Conservation (phyloP, 2,113 vertebrate genomes). For the Seriola rivoliana region DNA sequence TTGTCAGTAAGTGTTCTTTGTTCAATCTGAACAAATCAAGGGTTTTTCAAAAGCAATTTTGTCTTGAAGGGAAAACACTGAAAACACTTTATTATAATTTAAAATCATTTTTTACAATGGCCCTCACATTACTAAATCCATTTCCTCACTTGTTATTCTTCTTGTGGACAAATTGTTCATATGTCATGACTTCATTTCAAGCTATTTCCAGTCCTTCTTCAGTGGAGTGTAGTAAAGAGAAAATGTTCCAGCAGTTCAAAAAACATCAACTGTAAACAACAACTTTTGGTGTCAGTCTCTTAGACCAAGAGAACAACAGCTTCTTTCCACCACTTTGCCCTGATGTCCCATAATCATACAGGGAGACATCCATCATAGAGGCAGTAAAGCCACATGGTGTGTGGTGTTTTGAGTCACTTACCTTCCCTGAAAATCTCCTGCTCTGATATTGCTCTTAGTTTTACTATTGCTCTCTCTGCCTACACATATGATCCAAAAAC, state of each 20-base stretch:
- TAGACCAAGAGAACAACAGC: slow-evolving; percentile 7
- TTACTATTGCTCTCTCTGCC: slow-evolving; percentile 32
- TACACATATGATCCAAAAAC: slow-evolving; percentile 34
- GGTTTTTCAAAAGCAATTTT: neutral
- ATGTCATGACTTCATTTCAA: slow-evolving; percentile 7
- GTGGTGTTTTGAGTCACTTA: slow-evolving; percentile 14
- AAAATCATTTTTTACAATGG: slow-evolving; percentile 6
- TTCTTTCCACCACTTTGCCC: slow-evolving; percentile 3
- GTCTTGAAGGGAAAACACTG: slow-evolving; percentile 1
- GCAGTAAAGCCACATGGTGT: neutral
- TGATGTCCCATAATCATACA: neutral
- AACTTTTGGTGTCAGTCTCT: neutral
- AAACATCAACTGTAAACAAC: slow-evolving; percentile 13
- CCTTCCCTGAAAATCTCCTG: slow-evolving; percentile 24
- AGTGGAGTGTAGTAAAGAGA: slow-evolving; percentile 11
- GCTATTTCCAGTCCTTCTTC: slow-evolving; percentile 19
- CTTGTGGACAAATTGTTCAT: slow-evolving; percentile 2
- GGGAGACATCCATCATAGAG: neutral
- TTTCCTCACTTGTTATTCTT: slow-evolving; percentile 16
- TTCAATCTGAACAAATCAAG: neutral
- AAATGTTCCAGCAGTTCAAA: slow-evolving; percentile 27
- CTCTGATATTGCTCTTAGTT: slow-evolving; percentile 12
- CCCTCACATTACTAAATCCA: neutral
- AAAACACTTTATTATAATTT: slow-evolving; percentile 10
- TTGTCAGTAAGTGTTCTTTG: slow-evolving; percentile 6